These are phyloP conservation scores for Hemistola chrysoprasaria DNA, from an alignment of 2,888 invertebrate species.

Conservation along the genomic window DNA sequence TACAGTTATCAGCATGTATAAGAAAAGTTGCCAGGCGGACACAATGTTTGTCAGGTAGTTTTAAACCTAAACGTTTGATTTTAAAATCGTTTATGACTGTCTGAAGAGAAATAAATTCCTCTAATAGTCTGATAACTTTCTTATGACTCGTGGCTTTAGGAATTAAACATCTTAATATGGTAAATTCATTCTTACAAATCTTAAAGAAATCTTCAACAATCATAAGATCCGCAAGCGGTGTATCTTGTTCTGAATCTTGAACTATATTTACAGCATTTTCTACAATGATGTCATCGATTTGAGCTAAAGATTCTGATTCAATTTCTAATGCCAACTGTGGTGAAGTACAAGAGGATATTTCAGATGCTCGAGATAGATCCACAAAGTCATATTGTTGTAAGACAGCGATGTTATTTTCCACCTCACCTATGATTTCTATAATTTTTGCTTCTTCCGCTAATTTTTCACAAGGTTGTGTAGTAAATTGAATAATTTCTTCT, in stretches of 20 bases:
- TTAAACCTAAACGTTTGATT: slow-evolving; percentile 37
- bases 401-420: slow-evolving; percentile 62
- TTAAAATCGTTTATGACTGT: slow-evolving; percentile 51
- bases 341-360: slow-evolving; percentile 46
- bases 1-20: slow-evolving; percentile 46
- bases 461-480: slow-evolving; percentile 40
- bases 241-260: slow-evolving; percentile 48
- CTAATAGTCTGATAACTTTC: slow-evolving; percentile 60
- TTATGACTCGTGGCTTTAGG: slow-evolving; percentile 56
- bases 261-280: slow-evolving; percentile 53
- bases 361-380: slow-evolving; percentile 54
- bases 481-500: slow-evolving; percentile 60
- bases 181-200: slow-evolving; percentile 58
- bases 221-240: slow-evolving; percentile 49
- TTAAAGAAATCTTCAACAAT: slow-evolving; percentile 60
- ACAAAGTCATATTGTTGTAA: slow-evolving; percentile 65
- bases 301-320: slow-evolving; percentile 50
- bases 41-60: slow-evolving; percentile 45
- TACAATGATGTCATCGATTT: slow-evolving; percentile 55
- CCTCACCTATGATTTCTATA: slow-evolving; percentile 56
- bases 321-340: slow-evolving; percentile 50
- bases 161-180: slow-evolving; percentile 52
- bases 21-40: slow-evolving; percentile 47
- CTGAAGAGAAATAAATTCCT: slow-evolving; percentile 56
- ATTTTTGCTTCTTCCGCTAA: slow-evolving; percentile 55